These are phyloP conservation scores for Ailurus styani DNA, from an alignment of 2,113 vertebrate species.

Conservation along the genomic window DNA sequence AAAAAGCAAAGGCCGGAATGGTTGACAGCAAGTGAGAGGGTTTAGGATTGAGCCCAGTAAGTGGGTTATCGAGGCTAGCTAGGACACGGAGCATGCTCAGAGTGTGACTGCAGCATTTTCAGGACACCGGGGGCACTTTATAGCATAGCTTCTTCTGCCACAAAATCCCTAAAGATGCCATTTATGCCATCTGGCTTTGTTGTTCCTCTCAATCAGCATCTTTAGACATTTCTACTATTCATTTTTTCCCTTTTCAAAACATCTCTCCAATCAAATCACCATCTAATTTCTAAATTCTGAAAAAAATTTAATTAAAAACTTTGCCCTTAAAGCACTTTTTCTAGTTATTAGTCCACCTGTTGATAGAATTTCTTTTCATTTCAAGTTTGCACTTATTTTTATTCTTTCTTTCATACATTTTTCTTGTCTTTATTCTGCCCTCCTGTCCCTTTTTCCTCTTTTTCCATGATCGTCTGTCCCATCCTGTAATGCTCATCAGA, in stretches of 20 bases:
- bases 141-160: conserved; percentile 76
- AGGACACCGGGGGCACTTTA: conserved; percentile 79
- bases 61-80: conserved; percentile 77
- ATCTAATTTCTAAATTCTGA: conserved; percentile 69
- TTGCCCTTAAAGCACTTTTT: conserved; percentile 39
- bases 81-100: conserved; percentile 78
- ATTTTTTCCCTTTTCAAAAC: conserved; percentile 77
- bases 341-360: neutral
- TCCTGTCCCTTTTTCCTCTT: neutral
- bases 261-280: conserved; percentile 76
- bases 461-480: neutral
- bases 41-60: conserved; percentile 58
- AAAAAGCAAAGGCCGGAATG: conserved; percentile 62
- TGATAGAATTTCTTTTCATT: neutral
- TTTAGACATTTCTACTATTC: conserved; percentile 79
- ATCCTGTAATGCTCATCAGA: neutral
- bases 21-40: conserved; percentile 64
- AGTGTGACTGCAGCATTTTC: conserved; percentile 67
- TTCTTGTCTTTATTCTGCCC: neutral
- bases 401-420: neutral
- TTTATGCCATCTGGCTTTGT: conserved; percentile 86
- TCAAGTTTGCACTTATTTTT: neutral
- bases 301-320: conserved; percentile 38
- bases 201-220: conserved; percentile 82
- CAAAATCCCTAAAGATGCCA: conserved; percentile 84